Percentiles rank a stretch among this genome's conserved stretches.
These are phyloP conservation scores for Temnothorax nylanderi DNA, from an alignment of 1,140 invertebrate species.

Conservation along the genomic window DNA sequence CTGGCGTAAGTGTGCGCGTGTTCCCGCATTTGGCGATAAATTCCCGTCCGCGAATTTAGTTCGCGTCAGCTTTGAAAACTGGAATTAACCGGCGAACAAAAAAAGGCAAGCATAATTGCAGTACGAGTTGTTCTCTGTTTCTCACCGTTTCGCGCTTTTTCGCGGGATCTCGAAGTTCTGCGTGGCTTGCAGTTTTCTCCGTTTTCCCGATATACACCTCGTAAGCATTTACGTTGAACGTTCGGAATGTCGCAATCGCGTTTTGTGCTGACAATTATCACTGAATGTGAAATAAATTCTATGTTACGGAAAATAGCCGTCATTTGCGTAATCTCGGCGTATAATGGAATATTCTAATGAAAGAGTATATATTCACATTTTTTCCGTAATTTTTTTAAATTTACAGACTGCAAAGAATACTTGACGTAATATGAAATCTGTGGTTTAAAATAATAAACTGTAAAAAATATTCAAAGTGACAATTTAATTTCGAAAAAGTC, in stretches of 20 bases:
- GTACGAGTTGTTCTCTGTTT: conserved; percentile 40
- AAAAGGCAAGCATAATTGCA: conserved; percentile 64
- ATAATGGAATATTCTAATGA: neutral
- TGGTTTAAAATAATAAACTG: neutral
- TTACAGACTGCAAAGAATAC: neutral
- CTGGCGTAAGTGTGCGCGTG: neutral
- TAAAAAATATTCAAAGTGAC: neutral
- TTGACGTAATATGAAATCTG: neutral
- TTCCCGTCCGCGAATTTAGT: conserved; percentile 46
- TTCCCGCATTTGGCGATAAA: conserved; percentile 48
- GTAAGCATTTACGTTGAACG: conserved; percentile 64
- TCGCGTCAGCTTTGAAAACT: conserved; percentile 61
- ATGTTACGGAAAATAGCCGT: neutral
- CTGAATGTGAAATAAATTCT: conserved; percentile 24
- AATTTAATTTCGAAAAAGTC: neutral
- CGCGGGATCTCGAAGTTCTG: conserved; percentile 39
- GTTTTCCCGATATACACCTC: conserved; percentile 41
- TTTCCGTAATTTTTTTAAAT: neutral
- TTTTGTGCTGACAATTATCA: conserved; percentile 53
- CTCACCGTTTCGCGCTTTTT: conserved; percentile 19
- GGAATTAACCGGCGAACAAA: conserved; percentile 63
- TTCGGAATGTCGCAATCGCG: conserved; percentile 45
- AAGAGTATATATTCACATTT: neutral
- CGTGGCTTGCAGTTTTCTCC: conserved; percentile 52
- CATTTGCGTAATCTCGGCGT: conserved; percentile 18